Evolutionary conservation across 2,797 vertebrate genomes (phyloP), one percentile per base, ranked within the genome.

Genomic region (Pangasius larnaudii): DNA sequence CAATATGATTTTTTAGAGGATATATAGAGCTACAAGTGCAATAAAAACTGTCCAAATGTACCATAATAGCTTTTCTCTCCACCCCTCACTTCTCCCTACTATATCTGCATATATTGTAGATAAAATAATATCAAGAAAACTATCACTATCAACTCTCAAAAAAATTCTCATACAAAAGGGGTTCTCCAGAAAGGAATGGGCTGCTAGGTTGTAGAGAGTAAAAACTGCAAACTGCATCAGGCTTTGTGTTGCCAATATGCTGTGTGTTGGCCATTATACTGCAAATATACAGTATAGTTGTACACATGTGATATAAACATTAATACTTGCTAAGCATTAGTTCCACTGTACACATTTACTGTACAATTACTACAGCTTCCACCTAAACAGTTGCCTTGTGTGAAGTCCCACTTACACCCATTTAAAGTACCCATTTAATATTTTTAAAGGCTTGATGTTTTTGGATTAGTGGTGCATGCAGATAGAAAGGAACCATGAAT

Each of bases 401-500:
- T 19, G 49, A 77, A 56, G 8, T 79, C 30, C 81, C 42, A 65
- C 24, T 51, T 49, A 19, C 16, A 51, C 39, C 5, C 9, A 19
- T 67, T 84, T 30, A 49, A 49, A 22, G 39, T 71, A 49, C 65
- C 13, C 33, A 65, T 65, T 83, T 63, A 83, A 83, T 49, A 39
- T 69, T 65, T 87, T 53, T 85, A 63, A 27, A 65, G 58, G 36
- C 33, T 36, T 61, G 36, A 19, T 75, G 53, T 59, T 58, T 59
- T 53, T 72, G 36, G 59, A 49, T 84, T 51, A 51, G 58, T 67
- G 18, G 56, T 56, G 49, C 22, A 80, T 22, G 39, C 9, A 63
- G 46, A 33, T n/a, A 33, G 53, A 84, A 69, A 61, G 42, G 36
- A 51, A 16, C 9, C 24, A 84, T 89, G 24, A 88, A 89, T 89